Base-by-base conservation (phyloP, 2,113 vertebrate species). In the Tetrax tetrax region DNA sequence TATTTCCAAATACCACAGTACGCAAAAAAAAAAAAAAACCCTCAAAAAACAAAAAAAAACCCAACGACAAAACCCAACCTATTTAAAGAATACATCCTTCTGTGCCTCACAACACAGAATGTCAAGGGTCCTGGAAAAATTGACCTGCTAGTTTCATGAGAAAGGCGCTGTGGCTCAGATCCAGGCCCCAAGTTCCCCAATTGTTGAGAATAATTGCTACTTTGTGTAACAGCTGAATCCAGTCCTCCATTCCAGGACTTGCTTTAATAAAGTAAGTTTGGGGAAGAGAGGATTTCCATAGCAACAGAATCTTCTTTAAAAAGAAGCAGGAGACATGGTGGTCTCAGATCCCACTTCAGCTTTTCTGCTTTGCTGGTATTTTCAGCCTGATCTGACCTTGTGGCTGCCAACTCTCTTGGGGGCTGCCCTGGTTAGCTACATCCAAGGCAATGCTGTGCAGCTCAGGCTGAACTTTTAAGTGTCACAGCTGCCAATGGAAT, bases 181-280 rank as follows among this genome's bases (percentile, higher is more conserved):
- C 97, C 97, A 97, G 91, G 76, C 65, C n/a, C 2, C 71, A 95
- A 97, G 63, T 72, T 91, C 53, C 50, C 77, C 70, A 47, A 45
- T 95, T 97, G 97, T 95, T 84, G 69, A 94, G 96, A 98, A 98
- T 98, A 98, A 99, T 98, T 96, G 95, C 63, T 75, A 97, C 98
- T 99, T 98, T 98, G 98, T 98, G 84, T 79, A 92, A 96, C 72
- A 94, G 98, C 92, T 97, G 97, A 98, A 98, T 98, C 96, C 95
- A 88, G 92, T 83, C 88, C 89, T 92, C 96, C 91, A 96, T 97
- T 88, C 92, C 84, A 96, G 93, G 95, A 95, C 96, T 96, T 93
- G 96, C 87, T 87, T 96, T 98, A 98, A 98, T 89, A 96, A 98
- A 96, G 96, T 48, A 64, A 95, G 95, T 86, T 94, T 92, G 83